phyloP scores from a whole-genome alignment of 2,113 vertebrate species.

The Ancistrus triradiatus region DNA sequence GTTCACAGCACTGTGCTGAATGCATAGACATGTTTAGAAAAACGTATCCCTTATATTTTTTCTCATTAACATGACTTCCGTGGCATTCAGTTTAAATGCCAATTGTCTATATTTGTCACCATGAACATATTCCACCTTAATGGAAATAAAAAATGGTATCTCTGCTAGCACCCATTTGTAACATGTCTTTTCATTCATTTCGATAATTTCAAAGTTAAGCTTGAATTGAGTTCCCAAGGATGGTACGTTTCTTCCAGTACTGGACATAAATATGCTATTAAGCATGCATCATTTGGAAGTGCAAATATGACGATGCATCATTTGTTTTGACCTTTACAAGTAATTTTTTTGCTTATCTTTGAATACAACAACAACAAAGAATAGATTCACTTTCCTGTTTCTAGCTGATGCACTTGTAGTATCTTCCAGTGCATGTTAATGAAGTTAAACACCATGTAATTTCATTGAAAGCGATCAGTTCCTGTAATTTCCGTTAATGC shows the following conservation, averaged over 20 bases:
- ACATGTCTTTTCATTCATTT: too few species aligned
- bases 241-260: not conserved
- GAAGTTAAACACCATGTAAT: not conserved
- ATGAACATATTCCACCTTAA: too few species aligned
- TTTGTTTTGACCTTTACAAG: not conserved
- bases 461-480: too few species aligned
- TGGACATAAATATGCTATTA: not conserved
- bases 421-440: not conserved
- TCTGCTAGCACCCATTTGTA: too few species aligned
- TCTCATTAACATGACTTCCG: too few species aligned
- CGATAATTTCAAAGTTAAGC: too few species aligned
- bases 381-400: not conserved
- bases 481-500: too few species aligned
- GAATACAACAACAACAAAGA: not conserved
- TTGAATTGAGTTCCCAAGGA: not conserved
- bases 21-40: not conserved
- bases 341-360: not conserved
- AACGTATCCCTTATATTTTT: not conserved
- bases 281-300: not conserved
- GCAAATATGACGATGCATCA: conserved; percentile 11
- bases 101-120: not conserved
- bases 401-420: not conserved
- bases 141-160: too few species aligned
- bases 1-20: not conserved
- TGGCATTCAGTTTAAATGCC: not conserved